A percentile compares a stretch with the other conserved stretches of the same genome.
Conservation (phyloP, 2,113 vertebrate genomes). For the Microcebus murinus region DNA sequence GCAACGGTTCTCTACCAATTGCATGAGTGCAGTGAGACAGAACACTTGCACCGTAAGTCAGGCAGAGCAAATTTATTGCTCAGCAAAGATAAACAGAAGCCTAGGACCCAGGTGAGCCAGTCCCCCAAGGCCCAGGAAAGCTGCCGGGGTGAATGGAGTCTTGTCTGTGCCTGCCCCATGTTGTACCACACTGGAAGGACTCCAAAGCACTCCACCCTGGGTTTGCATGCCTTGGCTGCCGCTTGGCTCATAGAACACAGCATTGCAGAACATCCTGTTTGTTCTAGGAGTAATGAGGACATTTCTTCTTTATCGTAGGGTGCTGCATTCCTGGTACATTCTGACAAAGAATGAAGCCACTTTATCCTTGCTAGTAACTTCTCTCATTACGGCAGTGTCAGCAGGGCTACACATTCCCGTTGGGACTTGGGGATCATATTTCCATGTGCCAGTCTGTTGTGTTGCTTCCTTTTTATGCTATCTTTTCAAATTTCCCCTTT, state of each 20-base stretch:
- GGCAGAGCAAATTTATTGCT: not conserved
- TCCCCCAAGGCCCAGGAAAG: not conserved
- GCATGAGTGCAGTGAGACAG: not conserved
- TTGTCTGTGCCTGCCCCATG: not conserved
- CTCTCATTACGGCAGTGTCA: not conserved
- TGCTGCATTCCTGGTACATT: not conserved
- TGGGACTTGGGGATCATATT: not conserved
- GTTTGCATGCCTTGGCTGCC: not conserved
- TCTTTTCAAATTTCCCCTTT: not conserved
- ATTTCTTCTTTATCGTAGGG: not conserved
- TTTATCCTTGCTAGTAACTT: too few species aligned
- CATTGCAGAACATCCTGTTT: not conserved
- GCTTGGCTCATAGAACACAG: not conserved
- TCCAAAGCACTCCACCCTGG: not conserved
- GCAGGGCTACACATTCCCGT: not conserved
- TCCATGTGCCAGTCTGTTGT: not conserved
- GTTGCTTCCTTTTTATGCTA: not conserved
- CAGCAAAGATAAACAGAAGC: not conserved
- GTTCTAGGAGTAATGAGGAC: not conserved
- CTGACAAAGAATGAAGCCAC: not conserved
- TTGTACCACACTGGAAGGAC: not conserved
- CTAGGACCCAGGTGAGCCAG: not conserved
- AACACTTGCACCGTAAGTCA: not conserved
- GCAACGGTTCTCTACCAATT: not conserved
- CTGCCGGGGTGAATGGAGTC: not conserved